Conservation (phyloP, 2,797 vertebrate species). For the Myripristis jacobus region DNA sequence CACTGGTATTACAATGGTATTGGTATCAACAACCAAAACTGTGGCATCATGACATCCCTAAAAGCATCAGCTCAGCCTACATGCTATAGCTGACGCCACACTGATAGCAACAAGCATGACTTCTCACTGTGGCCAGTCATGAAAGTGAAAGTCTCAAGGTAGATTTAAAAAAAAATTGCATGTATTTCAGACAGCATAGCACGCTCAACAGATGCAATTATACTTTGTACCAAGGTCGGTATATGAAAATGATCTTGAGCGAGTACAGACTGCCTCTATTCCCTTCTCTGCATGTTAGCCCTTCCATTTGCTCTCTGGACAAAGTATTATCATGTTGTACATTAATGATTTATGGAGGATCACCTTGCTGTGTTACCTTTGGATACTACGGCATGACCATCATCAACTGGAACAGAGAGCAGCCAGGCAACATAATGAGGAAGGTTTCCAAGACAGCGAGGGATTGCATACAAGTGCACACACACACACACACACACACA, state of each 20-base stretch:
- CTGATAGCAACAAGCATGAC: too few species aligned
- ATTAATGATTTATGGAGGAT: constrained; percentile 8
- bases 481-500: constrained; percentile 7
- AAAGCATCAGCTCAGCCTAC: too few species aligned
- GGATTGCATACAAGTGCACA: constrained; percentile 27
- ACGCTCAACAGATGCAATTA: neutral
- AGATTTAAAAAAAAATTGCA: neutral
- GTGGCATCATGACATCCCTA: too few species aligned
- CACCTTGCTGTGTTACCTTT: neutral
- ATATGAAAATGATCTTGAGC: too few species aligned
- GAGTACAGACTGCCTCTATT: too few species aligned
- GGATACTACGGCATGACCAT: constrained; percentile 7
- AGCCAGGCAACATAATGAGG: constrained; percentile 43
- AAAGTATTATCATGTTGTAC: neutral
- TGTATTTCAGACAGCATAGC: too few species aligned
- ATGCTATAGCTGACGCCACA: too few species aligned
- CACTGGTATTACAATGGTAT: too few species aligned
- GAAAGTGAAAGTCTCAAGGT: neutral
- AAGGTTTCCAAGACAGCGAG: constrained; percentile 19
- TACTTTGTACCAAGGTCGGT: neutral
- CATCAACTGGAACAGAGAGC: constrained; percentile 30
- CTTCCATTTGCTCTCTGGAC: neutral
- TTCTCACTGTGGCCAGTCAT: too few species aligned
- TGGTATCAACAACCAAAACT: too few species aligned
- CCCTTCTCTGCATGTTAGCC: too few species aligned